Evolutionary conservation across 2,888 invertebrate species (phyloP).

Genomic region (Torymus auratus): DNA sequence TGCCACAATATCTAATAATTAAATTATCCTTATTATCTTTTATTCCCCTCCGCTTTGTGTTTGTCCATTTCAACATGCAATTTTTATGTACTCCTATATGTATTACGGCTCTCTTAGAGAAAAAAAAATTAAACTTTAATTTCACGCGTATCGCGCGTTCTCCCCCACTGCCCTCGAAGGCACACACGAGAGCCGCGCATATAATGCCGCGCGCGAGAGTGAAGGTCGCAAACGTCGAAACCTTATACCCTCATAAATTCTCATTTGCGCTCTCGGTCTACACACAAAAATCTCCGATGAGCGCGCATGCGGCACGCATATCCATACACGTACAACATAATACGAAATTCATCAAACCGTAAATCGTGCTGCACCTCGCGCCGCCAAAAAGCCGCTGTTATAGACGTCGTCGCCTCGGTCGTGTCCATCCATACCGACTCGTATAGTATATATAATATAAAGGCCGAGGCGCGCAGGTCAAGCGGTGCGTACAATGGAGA

Average conservation of each 20-base stretch:
- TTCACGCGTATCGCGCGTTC: slow-evolving; percentile 38
- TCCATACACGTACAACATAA: background rate
- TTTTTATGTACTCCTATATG: background rate
- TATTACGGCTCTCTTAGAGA: background rate
- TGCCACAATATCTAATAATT: background rate
- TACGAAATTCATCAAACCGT: slow-evolving; percentile 41
- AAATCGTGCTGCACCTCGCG: slow-evolving; percentile 7
- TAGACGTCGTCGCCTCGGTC: background rate
- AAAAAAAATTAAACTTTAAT: slow-evolving; percentile 39
- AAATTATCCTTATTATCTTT: background rate
- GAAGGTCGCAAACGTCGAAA: slow-evolving; percentile 8
- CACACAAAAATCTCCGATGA: background rate
- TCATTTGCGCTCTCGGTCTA: slow-evolving; percentile 12
- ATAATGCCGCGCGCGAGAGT: background rate
- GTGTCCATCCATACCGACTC: slow-evolving; percentile 20
- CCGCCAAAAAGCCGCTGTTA: background rate
- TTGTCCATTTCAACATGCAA: background rate
- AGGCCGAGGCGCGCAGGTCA: slow-evolving; percentile 5
- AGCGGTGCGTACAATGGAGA: slow-evolving; percentile 5
- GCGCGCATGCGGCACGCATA: background rate
- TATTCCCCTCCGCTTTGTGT: background rate
- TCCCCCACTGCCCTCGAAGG: background rate
- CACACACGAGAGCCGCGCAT: background rate
- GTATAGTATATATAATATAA: slow-evolving; percentile 3
- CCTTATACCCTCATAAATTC: slow-evolving; percentile 32